A percentile compares a stretch with the other conserved stretches of the same genome.
phyloP scores from a whole-genome alignment of 2,113 vertebrate species.

The Addax nasomaculatus region DNA sequence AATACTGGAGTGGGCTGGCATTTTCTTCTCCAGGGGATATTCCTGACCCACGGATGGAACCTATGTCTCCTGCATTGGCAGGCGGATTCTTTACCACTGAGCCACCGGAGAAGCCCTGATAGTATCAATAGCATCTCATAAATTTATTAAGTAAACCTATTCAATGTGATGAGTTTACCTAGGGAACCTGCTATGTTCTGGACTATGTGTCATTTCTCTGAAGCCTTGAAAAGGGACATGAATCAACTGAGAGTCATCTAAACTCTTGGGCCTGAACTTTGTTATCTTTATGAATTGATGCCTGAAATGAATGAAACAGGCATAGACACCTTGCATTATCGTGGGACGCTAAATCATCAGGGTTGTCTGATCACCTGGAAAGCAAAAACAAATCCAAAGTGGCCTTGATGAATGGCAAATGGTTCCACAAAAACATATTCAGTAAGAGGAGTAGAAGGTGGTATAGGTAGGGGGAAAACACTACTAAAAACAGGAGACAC shows the following conservation, averaged over 20 bases:
- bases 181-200: no score
- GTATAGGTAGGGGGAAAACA: accelerated
- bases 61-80: not conserved
- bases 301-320: not conserved
- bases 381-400: not conserved
- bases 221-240: not conserved
- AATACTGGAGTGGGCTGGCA: not conserved
- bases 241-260: not conserved
- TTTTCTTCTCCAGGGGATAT: not conserved
- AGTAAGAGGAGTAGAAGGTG: not conserved
- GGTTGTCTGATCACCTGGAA: not conserved
- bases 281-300: not conserved
- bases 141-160: not conserved
- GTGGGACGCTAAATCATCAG: not conserved
- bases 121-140: not conserved
- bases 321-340: accelerated
- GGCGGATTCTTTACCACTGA: not conserved
- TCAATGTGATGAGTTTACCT: not conserved
- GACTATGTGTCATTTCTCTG: not conserved
- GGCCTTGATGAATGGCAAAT: not conserved
- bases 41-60: not conserved
- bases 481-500: not conserved
- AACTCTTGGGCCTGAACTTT: not conserved
- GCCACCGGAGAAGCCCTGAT: not conserved
- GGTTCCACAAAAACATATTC: not conserved